Evolutionary conservation across 2,888 invertebrate genomes (phyloP).

Genomic region (Eurytoma adleriae): DNA sequence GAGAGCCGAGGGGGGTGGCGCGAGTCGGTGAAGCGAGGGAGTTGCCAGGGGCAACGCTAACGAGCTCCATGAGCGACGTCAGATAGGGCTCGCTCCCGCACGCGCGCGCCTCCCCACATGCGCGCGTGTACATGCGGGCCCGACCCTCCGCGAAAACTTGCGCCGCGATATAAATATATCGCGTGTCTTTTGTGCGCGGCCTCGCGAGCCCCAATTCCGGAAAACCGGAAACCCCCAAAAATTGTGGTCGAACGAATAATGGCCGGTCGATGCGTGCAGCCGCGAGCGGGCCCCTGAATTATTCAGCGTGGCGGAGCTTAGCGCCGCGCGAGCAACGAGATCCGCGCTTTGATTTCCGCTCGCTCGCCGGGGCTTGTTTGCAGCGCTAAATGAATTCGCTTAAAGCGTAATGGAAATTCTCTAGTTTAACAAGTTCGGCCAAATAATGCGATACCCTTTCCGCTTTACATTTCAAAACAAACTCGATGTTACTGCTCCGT

Average conservation of each 20-base stretch:
- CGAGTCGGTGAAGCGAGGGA: slow-evolving; percentile 68
- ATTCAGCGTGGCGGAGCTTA: slow-evolving; percentile 31
- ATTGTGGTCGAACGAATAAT: slow-evolving; percentile 38
- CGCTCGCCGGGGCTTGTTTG: slow-evolving; percentile 19
- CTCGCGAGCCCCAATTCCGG: slow-evolving; percentile 42
- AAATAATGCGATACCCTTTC: too few relatives aligned
- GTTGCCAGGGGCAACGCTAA: slow-evolving; percentile 75
- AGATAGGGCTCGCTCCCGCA: slow-evolving; percentile 70
- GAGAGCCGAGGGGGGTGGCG: slow-evolving; percentile 58
- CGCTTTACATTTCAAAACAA: too few relatives aligned
- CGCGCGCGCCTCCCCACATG: slow-evolving; percentile 43
- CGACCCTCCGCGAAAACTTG: slow-evolving; percentile 65
- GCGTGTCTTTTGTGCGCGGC: slow-evolving; percentile 45
- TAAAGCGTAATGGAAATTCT: background rate
- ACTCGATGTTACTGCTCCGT: too few relatives aligned
- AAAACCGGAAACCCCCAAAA: slow-evolving; percentile 52
- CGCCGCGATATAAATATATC: slow-evolving; percentile 68
- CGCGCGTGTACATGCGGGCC: background rate
- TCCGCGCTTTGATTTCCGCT: slow-evolving; percentile 24
- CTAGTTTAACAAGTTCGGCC: too few relatives aligned
- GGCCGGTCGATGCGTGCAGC: slow-evolving; percentile 7
- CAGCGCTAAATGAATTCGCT: slow-evolving; percentile 7
- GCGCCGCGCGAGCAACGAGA: slow-evolving; percentile 17
- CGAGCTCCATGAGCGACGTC: slow-evolving; percentile 75
- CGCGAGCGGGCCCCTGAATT: slow-evolving; percentile 14